phyloP scores from a whole-genome alignment of 2,888 invertebrate species.

The Candidula unifasciata region DNA sequence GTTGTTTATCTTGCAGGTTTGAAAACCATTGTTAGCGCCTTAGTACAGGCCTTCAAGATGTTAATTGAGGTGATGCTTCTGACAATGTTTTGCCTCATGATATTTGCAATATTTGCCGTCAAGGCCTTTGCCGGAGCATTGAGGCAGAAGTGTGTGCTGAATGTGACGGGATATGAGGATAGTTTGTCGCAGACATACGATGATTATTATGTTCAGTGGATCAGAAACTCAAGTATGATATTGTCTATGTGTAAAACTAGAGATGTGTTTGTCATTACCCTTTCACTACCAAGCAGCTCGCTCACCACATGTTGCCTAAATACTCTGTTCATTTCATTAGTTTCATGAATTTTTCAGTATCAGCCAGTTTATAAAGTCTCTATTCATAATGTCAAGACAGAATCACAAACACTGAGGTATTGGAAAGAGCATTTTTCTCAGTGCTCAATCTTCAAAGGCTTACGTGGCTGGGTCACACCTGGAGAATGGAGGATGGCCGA shows the following conservation, averaged over 20 bases:
- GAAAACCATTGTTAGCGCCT: slow-evolving; percentile 97
- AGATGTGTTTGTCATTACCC: too few species aligned
- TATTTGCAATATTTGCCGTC: slow-evolving; percentile 94
- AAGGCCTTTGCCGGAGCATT: slow-evolving; percentile 97
- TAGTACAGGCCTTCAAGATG: slow-evolving; percentile 94
- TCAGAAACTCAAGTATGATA: slow-evolving; percentile 65
- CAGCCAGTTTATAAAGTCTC: too few species aligned
- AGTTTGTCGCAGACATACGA: slow-evolving; percentile 59
- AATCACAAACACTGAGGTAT: too few species aligned
- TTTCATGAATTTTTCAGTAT: too few species aligned
- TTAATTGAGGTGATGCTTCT: slow-evolving; percentile 97
- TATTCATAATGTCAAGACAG: too few species aligned
- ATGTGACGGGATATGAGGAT: slow-evolving; percentile 59
- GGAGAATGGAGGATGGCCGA: too few species aligned
- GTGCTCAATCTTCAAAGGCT: too few species aligned
- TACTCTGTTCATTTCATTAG: too few species aligned
- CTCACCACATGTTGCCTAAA: too few species aligned
- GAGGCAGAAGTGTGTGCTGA: slow-evolving; percentile 91
- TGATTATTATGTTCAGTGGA: slow-evolving; percentile 66
- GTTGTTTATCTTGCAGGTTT: slow-evolving; percentile 82
- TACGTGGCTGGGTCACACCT: too few species aligned
- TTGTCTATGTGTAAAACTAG: background rate
- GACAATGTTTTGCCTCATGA: slow-evolving; percentile 97
- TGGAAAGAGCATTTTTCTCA: too few species aligned
- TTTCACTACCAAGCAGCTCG: too few species aligned